phyloP scores from a whole-genome alignment of 2,888 invertebrate species.

The Trachelus tabidus region DNA sequence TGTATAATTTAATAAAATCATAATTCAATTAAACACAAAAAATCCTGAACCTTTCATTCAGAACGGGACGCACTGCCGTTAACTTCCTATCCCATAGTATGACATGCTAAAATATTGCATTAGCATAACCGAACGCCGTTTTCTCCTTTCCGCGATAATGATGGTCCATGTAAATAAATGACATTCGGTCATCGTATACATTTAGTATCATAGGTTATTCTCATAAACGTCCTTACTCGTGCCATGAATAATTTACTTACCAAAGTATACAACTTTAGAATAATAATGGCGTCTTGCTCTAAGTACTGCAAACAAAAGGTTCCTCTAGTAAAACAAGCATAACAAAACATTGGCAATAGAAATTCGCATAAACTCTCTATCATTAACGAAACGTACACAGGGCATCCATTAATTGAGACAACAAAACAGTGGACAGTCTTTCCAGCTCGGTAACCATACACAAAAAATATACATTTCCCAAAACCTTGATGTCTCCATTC shows the following conservation, averaged over 20 bases:
- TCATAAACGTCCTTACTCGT: not conserved
- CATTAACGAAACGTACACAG: not conserved
- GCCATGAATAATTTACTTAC: not conserved
- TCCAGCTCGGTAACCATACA: not conserved
- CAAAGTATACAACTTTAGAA: not conserved
- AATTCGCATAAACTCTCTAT: not conserved
- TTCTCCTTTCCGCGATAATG: not conserved
- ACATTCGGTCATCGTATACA: not conserved
- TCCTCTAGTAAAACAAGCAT: not conserved
- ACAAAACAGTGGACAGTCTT: not conserved
- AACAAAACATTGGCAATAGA: not conserved
- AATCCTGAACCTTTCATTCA: not conserved
- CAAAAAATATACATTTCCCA: constrained; percentile 5
- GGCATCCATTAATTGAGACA: not conserved
- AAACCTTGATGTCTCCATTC: constrained; percentile 2
- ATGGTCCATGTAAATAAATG: not conserved
- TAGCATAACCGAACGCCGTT: not conserved
- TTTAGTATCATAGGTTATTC: not conserved
- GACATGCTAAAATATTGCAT: not conserved
- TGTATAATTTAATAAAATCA: not conserved
- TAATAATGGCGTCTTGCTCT: not conserved
- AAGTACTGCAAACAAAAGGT: not conserved
- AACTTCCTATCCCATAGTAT: not conserved
- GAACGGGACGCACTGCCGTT: not conserved
- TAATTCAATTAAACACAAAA: not conserved